Evolutionary conservation across 2,113 vertebrate species (phyloP).

Genomic region (Sinocyclocheilus maitianheensis): DNA sequence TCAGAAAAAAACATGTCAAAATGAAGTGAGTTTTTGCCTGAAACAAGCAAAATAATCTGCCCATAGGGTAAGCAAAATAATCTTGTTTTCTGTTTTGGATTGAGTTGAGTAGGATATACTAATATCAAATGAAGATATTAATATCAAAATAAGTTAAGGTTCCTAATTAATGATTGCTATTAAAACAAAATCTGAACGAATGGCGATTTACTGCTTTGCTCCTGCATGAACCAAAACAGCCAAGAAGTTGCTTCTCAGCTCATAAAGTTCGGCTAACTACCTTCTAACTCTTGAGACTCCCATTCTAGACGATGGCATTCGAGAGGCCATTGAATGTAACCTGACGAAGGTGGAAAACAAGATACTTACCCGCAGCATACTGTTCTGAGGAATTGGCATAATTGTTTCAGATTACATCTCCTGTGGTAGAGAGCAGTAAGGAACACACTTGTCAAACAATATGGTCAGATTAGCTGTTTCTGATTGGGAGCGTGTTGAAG

Average conservation of each 20-base stretch:
- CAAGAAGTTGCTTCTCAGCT: constrained; percentile 36
- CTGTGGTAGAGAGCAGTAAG: constrained; percentile 74
- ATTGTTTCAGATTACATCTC: constrained; percentile 81
- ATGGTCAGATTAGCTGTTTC: constrained; percentile 81
- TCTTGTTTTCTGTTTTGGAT: no score
- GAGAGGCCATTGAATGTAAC: constrained; percentile 74
- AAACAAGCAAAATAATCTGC: no score
- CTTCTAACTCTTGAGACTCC: constrained; percentile 44
- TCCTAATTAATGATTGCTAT: no score
- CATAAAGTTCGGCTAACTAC: constrained; percentile 54
- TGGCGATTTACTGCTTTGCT: constrained; percentile 9
- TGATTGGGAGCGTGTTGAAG: constrained; percentile 77
- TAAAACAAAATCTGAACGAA: constrained; percentile 59
- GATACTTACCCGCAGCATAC: constrained; percentile 75
- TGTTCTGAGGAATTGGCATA: constrained; percentile 77
- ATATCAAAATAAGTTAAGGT: not conserved
- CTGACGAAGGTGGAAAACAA: constrained; percentile 69
- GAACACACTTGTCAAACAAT: constrained; percentile 79
- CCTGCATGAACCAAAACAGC: not conserved
- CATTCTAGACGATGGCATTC: constrained; percentile 57
- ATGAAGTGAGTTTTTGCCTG: no score
- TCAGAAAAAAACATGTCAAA: no score
- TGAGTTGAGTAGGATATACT: no score
- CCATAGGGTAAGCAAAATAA: no score
- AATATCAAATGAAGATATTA: not conserved